Conservation (phyloP, 2,888 invertebrate genomes). For the Fragum fragum region DNA sequence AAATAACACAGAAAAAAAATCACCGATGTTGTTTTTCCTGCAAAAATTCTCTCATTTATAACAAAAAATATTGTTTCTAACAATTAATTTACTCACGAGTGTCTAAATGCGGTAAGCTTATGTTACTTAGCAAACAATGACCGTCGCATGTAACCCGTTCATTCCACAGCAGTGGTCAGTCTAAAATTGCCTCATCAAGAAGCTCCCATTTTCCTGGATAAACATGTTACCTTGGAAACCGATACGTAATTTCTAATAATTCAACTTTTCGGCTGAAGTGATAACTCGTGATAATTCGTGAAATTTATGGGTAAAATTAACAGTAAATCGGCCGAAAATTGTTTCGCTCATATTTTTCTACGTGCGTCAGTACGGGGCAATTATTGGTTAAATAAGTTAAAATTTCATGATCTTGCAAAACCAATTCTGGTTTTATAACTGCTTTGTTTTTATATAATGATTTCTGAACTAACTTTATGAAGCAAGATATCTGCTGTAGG, state of each 20-base stretch:
- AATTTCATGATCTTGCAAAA: too few species aligned
- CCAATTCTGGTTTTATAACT: too few species aligned
- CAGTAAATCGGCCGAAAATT: constrained; percentile 1
- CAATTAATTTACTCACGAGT: not conserved
- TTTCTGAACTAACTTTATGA: too few species aligned
- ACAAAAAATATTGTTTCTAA: not conserved
- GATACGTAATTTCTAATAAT: constrained; percentile 2
- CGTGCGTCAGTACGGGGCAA: not conserved
- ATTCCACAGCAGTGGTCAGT: not conserved
- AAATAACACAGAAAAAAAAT: not conserved
- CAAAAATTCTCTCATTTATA: not conserved
- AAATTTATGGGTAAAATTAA: not conserved
- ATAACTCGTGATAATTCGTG: constrained; percentile 6
- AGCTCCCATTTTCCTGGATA: not conserved
- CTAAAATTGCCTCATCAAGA: not conserved
- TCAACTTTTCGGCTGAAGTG: constrained; percentile 1
- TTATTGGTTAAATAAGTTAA: not conserved
- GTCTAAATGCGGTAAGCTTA: not conserved
- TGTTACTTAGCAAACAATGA: not conserved
- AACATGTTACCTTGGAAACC: not conserved
- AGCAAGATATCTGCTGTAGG: too few species aligned
- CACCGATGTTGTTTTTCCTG: too few species aligned
- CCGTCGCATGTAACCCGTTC: not conserved
- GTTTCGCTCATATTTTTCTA: not conserved
- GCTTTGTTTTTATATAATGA: too few species aligned